Conservation (phyloP, 2,888 invertebrate species). For the Dusona sp. region DNA sequence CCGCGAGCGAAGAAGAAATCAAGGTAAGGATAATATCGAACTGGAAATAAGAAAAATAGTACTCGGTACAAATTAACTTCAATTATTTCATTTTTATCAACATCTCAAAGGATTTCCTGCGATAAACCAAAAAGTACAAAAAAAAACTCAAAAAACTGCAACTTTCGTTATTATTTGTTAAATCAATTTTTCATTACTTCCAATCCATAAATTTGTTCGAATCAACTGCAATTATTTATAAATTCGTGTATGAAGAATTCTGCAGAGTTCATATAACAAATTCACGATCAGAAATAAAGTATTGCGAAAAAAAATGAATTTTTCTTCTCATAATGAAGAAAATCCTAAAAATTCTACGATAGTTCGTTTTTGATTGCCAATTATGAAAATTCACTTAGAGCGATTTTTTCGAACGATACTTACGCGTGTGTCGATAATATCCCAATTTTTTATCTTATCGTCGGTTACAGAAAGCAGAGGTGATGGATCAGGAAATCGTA, state of each 20-base stretch:
- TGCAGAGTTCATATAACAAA: neutral
- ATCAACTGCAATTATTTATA: too few species aligned
- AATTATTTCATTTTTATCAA: neutral
- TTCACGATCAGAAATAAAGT: neutral
- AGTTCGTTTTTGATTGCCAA: too few species aligned
- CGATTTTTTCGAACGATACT: too few species aligned
- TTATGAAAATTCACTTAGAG: too few species aligned
- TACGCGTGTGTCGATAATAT: neutral
- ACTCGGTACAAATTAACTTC: neutral
- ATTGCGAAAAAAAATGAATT: neutral
- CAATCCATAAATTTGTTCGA: too few species aligned
- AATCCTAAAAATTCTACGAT: too few species aligned
- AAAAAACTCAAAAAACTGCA: neutral
- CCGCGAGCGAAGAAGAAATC: conserved; percentile 90
- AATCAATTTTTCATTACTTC: neutral
- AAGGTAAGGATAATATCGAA: conserved; percentile 82
- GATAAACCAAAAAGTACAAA: neutral
- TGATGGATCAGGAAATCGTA: conserved; percentile 93
- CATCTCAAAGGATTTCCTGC: neutral
- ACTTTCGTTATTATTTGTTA: neutral
- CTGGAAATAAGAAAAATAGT: neutral
- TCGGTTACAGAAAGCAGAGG: conserved; percentile 89
- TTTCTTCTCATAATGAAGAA: neutral
- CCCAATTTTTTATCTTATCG: conserved; percentile 37
- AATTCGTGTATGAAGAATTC: too few species aligned